These are phyloP conservation scores for Vanessa cardui DNA, from an alignment of 2,888 invertebrate species.

Conservation along the genomic window DNA sequence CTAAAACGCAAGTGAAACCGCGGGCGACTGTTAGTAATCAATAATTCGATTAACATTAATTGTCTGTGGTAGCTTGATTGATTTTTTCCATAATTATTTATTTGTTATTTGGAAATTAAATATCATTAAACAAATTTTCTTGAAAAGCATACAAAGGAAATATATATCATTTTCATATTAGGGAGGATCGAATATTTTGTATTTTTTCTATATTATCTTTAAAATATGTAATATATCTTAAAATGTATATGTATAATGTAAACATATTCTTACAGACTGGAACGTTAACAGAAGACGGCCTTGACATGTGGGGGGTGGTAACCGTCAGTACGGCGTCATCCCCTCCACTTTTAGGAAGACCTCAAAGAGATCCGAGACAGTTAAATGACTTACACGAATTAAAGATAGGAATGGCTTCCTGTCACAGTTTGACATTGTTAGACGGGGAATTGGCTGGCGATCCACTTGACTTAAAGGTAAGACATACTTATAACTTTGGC, in stretches of 20 bases:
- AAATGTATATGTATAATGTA: too few relatives aligned
- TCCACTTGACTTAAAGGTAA: constrained; percentile 94
- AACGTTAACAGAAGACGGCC: constrained; percentile 96
- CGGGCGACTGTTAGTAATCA: too few relatives aligned
- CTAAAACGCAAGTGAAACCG: too few relatives aligned
- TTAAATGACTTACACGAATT: constrained; percentile 83
- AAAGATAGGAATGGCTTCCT: constrained; percentile 92
- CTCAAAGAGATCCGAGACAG: constrained; percentile 72
- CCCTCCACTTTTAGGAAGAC: constrained; percentile 62
- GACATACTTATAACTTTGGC: neutral
- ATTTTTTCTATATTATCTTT: too few relatives aligned
- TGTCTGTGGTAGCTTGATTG: neutral
- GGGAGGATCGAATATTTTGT: too few relatives aligned
- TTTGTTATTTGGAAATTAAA: too few relatives aligned
- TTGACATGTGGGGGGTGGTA: constrained; percentile 97
- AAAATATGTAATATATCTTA: too few relatives aligned
- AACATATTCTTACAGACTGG: constrained; percentile 86
- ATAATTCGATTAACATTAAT: neutral
- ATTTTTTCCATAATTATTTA: too few relatives aligned
- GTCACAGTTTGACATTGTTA: constrained; percentile 96
- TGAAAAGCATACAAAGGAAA: too few relatives aligned
- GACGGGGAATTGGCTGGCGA: constrained; percentile 95
- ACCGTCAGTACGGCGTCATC: constrained; percentile 70
- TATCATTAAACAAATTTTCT: too few relatives aligned
- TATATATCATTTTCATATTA: too few relatives aligned